Evolutionary conservation across 1,140 invertebrate genomes (phyloP), one percentile per base, ranked within the genome.

Genomic region (Neocloeon triangulifer): DNA sequence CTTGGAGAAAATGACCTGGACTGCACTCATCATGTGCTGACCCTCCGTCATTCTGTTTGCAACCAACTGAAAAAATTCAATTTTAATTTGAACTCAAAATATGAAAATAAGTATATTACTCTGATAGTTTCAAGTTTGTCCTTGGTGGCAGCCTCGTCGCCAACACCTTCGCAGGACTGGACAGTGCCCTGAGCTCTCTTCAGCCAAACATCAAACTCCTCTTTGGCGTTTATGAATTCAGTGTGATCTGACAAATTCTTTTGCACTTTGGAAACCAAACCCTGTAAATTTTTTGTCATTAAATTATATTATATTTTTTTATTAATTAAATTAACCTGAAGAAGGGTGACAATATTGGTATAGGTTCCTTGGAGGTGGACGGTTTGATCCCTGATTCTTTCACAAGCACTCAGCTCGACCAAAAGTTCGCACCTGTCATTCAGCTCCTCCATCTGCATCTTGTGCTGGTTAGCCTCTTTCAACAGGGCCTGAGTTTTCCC

Each of bases 191-290:
- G 70, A 12, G 75, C 73, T 23, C 69, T 66, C 26, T 69, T 60
- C 13, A 86, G 53, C 84, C 84, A 91, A 19, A 64, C 60, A 36
- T 81, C 69, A 39, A 85, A 58, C 43, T 82, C 73, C 38, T 73
- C 66, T 44, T 80, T 82, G 4, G 76, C 76, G 42, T 78, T 79
- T 1, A 80, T 53, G 50, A 86, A 89, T 46, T 88, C 80, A 0
- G 78, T 85, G 36, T 86, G 78, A 50, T 88, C 81, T 1, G 73
- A 75, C 0, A 88, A 49, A 50, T 79, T 84, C 53, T 88, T 88
- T 44, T 89, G 79, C 2, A 82, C 69, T 45, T 70, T 73, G 2
- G 74, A 73, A 2, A 86, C 70, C 13, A 84, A 52, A 30, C 73
- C 19, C 30, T 31, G 16, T 6, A 28, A 8, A 7, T 9, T 14